Conservation (phyloP, 2,113 vertebrate genomes). For the Passer domesticus region DNA sequence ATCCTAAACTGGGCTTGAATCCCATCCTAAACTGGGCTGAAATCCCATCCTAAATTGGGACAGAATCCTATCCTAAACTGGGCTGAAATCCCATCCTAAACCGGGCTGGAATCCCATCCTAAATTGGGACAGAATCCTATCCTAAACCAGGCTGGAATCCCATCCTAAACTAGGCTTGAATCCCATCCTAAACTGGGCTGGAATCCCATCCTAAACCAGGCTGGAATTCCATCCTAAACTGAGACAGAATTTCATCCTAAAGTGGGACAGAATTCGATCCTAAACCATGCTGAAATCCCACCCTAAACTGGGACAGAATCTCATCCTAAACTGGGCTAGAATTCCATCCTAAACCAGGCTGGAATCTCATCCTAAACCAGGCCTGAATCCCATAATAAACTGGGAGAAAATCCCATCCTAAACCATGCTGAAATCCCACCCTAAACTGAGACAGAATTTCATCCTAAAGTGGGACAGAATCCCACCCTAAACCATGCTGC, state of each 20-base stretch:
- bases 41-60: background rate
- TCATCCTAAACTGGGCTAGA: accelerated
- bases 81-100: background rate
- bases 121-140: background rate
- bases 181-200: accelerated
- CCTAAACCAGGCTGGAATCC: accelerated
- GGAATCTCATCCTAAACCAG: background rate
- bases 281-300: background rate
- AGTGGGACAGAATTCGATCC: accelerated
- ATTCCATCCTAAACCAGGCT: no score
- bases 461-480: accelerated
- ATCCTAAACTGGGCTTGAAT: accelerated
- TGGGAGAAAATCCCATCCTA: accelerated
- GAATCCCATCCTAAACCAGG: background rate
- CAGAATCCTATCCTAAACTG: background rate
- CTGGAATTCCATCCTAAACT: accelerated
- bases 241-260: no score
- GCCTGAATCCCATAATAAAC: no score
- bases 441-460: no score
- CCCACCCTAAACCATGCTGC: background rate
- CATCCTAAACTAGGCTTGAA: accelerated
- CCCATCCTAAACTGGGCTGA: accelerated
- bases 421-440: background rate
- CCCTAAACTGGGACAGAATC: no score
- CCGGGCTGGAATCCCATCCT: background rate